Percentiles rank a stretch among this genome's conserved stretches.
phyloP scores from a whole-genome alignment of 1,140 invertebrate species.

The Scaptomyza hsui region DNA sequence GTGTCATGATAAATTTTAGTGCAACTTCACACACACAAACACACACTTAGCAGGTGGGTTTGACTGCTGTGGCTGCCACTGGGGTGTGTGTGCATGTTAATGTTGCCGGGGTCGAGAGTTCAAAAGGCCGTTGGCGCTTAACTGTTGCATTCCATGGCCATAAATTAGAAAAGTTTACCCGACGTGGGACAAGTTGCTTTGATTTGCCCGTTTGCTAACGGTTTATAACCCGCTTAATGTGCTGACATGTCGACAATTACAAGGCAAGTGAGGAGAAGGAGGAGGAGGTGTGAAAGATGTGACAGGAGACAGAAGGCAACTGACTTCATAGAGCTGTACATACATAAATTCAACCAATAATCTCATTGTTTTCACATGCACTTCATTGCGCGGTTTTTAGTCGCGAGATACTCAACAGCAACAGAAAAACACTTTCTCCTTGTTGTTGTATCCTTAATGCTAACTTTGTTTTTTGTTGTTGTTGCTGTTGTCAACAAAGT shows the following conservation, averaged over 20 bases:
- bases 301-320: neutral
- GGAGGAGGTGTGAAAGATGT: neutral
- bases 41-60: slow-evolving; percentile 32
- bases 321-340: slow-evolving; percentile 56
- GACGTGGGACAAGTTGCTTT: slow-evolving; percentile 74
- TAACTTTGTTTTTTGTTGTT: slow-evolving; percentile 29
- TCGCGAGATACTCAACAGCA: slow-evolving; percentile 29
- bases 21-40: slow-evolving; percentile 20
- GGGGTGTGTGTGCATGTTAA: slow-evolving; percentile 49
- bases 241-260: slow-evolving; percentile 79
- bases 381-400: slow-evolving; percentile 69
- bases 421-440: slow-evolving; percentile 49
- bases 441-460: slow-evolving; percentile 35
- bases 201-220: slow-evolving; percentile 68
- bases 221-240: slow-evolving; percentile 78
- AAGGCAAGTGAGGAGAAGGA: slow-evolving; percentile 20
- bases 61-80: neutral
- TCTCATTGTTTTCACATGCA: slow-evolving; percentile 79
- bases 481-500: slow-evolving; percentile 72
- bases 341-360: slow-evolving; percentile 79
- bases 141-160: slow-evolving; percentile 73
- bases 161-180: slow-evolving; percentile 74
- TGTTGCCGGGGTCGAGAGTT: slow-evolving; percentile 40
- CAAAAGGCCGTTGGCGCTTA: slow-evolving; percentile 64
- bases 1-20: slow-evolving; percentile 77